These are phyloP conservation scores for Babylonia areolata DNA, from an alignment of 1,140 invertebrate genomes.

Conservation along the genomic window DNA sequence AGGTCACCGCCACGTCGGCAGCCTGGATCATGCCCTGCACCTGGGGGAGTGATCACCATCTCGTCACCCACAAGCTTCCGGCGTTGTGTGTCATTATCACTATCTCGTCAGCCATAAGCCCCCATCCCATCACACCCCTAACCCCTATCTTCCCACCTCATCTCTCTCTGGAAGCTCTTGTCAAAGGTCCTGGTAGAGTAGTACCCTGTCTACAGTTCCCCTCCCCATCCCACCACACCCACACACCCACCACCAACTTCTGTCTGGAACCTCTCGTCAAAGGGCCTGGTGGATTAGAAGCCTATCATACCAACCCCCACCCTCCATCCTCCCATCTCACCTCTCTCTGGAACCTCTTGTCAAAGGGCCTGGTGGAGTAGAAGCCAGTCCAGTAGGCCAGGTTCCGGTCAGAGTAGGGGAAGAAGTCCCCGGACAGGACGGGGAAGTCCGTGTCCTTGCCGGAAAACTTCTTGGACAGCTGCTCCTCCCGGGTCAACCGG, in stretches of 20 bases:
- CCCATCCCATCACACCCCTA: too few species aligned
- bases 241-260: not conserved
- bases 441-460: slow-evolving; percentile 80
- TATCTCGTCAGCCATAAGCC: too few species aligned
- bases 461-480: slow-evolving; percentile 38
- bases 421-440: slow-evolving; percentile 94
- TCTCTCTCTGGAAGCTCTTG: too few species aligned
- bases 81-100: too few species aligned
- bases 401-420: slow-evolving; percentile 97
- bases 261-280: not conserved
- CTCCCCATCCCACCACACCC: not conserved
- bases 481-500: slow-evolving; percentile 81
- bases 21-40: slow-evolving; percentile 87
- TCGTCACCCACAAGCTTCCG: too few species aligned
- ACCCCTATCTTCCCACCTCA: too few species aligned
- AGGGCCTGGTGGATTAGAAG: too few species aligned
- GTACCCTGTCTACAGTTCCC: too few species aligned
- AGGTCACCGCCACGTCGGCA: slow-evolving; percentile 63
- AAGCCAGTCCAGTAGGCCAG: slow-evolving; percentile 98
- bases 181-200: too few species aligned
- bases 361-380: slow-evolving; percentile 94
- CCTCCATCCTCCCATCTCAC: not conserved
- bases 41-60: not conserved
- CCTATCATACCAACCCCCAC: not conserved
- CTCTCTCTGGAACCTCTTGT: slow-evolving; percentile 90